Percentiles rank a stretch among this genome's conserved stretches.
Conservation (phyloP, 2,113 vertebrate genomes). For the Ancistrus triradiatus region DNA sequence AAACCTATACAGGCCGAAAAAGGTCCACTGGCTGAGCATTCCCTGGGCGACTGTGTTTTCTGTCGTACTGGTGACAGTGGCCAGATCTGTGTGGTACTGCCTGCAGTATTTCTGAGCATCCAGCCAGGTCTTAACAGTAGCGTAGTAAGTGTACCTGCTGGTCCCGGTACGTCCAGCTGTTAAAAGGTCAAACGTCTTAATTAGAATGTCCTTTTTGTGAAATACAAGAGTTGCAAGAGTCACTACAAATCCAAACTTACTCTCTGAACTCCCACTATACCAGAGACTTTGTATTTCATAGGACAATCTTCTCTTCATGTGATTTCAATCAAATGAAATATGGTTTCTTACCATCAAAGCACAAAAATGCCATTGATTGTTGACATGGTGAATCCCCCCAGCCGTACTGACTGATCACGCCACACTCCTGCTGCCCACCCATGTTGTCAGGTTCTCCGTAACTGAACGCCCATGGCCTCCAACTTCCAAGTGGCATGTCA, state of each 20-base stretch:
- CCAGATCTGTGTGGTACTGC: conserved; percentile 23
- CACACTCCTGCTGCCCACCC: neutral
- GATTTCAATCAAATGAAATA: too few species aligned
- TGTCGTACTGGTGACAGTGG: neutral
- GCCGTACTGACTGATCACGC: neutral
- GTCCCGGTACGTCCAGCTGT: neutral
- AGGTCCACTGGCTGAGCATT: neutral
- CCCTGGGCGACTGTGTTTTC: neutral
- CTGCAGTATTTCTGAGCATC: conserved; percentile 19
- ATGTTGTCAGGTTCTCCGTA: neutral
- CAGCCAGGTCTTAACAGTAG: neutral
- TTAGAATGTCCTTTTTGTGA: too few species aligned
- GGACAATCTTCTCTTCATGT: too few species aligned
- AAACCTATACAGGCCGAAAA: conserved; percentile 26
- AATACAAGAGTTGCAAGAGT: too few species aligned
- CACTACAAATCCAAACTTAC: too few species aligned
- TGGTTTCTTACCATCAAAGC: neutral
- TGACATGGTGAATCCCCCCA: neutral
- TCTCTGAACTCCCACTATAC: too few species aligned
- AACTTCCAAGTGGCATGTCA: neutral
- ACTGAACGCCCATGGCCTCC: neutral
- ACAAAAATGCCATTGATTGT: neutral
- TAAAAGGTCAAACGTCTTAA: too few species aligned
- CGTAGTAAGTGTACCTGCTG: neutral
- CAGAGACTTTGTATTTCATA: too few species aligned